Conservation (phyloP, 2,888 invertebrate genomes). For the Agrotis ipsilon region DNA sequence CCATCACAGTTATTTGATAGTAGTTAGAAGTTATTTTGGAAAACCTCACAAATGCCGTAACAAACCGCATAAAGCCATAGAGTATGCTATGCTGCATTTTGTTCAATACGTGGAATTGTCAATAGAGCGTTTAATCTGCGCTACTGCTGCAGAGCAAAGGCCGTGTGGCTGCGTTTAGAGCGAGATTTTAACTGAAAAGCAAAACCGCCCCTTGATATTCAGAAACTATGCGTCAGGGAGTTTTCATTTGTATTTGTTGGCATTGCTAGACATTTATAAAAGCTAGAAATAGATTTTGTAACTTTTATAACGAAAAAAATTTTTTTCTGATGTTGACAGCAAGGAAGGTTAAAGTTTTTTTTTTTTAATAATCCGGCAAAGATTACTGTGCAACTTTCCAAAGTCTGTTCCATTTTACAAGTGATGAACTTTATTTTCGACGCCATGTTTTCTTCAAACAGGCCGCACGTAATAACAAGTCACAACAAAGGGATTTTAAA, state of each 20-base stretch:
- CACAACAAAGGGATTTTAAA: background rate
- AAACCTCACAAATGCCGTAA: background rate
- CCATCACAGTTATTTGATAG: no score
- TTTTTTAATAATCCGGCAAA: no score
- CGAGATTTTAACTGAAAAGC: slow-evolving; percentile 17
- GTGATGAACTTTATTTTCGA: background rate
- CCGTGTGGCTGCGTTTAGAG: background rate
- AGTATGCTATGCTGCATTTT: background rate
- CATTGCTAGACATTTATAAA: no score
- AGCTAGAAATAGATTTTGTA: no score
- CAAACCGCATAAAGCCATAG: background rate
- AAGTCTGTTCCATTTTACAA: background rate
- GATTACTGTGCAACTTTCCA: background rate
- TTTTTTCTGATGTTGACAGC: no score
- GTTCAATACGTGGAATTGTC: background rate
- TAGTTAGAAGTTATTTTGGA: no score
- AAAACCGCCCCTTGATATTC: background rate
- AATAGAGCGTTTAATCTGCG: slow-evolving; percentile 7
- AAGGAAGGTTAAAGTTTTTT: no score
- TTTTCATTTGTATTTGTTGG: background rate
- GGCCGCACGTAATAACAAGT: background rate
- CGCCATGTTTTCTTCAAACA: background rate
- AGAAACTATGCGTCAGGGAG: background rate
- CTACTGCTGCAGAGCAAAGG: background rate
- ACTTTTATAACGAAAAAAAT: no score